These are phyloP conservation scores for Melanargia galathea DNA, from an alignment of 2,888 invertebrate species.

Conservation along the genomic window DNA sequence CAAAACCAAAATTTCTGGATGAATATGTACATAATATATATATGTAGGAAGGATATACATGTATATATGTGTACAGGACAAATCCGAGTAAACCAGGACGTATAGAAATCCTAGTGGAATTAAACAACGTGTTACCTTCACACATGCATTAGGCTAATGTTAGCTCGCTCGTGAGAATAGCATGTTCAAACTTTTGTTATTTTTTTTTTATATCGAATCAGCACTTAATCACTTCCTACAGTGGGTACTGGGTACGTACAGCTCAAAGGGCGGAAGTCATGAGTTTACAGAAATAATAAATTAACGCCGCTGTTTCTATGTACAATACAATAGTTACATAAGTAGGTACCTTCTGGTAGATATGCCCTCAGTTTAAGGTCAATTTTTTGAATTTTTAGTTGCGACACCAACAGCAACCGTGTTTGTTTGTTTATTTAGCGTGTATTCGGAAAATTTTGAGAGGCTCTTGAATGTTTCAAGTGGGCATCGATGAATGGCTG, in stretches of 20 bases:
- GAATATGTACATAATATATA: too few relatives aligned
- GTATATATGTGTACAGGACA: too few relatives aligned
- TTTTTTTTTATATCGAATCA: conserved; percentile 73
- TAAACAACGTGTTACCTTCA: conserved; percentile 49
- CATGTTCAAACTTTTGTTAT: conserved; percentile 67
- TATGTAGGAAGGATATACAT: too few relatives aligned
- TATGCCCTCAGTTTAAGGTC: conserved; percentile 73
- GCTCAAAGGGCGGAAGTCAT: conserved; percentile 77
- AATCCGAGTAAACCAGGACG: neutral
- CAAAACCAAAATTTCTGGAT: too few relatives aligned
- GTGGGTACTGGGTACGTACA: conserved; percentile 54
- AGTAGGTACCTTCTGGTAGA: conserved; percentile 48
- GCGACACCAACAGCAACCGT: conserved; percentile 62
- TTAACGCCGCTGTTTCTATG: conserved; percentile 70
- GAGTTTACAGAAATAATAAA: conserved; percentile 74
- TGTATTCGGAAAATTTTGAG: conserved; percentile 73
- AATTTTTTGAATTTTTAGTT: conserved; percentile 60
- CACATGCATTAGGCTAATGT: conserved; percentile 59
- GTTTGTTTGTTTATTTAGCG: conserved; percentile 66
- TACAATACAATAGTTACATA: conserved; percentile 48
- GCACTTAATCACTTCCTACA: conserved; percentile 75
- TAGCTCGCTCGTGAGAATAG: conserved; percentile 68
- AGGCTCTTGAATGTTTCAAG: conserved; percentile 63
- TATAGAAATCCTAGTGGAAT: conserved; percentile 17
- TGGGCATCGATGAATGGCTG: conserved; percentile 56